These are phyloP conservation scores for Oreohelix idahoensis DNA, from an alignment of 1,140 invertebrate species.

Conservation along the genomic window DNA sequence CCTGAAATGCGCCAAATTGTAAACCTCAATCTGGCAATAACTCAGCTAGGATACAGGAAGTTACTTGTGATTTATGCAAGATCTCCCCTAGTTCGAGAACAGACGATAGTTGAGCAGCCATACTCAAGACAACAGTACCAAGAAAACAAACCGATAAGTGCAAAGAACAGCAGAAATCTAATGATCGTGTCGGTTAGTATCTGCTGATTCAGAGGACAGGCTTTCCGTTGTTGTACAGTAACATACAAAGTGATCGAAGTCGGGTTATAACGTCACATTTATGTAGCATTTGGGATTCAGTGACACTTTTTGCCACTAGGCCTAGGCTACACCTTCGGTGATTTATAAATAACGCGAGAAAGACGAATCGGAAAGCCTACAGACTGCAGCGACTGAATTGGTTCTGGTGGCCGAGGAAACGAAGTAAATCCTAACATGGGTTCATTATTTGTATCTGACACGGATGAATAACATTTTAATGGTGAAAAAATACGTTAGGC, in stretches of 20 bases:
- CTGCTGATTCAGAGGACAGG: background rate
- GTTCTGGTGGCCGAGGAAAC: slow-evolving; percentile 52
- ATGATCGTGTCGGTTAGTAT: slow-evolving; percentile 38
- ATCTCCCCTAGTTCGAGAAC: slow-evolving; percentile 17
- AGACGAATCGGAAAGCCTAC: background rate
- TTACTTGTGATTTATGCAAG: slow-evolving; percentile 32
- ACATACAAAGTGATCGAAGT: background rate
- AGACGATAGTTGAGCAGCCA: slow-evolving; percentile 30
- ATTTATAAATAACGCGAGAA: background rate
- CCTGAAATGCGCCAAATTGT: background rate
- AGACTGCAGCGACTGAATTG: background rate
- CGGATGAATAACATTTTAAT: too few relatives aligned
- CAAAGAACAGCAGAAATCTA: slow-evolving; percentile 20
- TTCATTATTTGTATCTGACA: background rate
- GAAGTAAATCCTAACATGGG: background rate
- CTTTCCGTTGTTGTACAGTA: background rate
- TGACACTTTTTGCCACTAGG: too few relatives aligned
- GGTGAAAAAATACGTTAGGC: too few relatives aligned
- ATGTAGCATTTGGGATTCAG: background rate
- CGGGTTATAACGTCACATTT: background rate
- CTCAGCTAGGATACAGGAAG: background rate
- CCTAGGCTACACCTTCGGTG: background rate
- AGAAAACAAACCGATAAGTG: slow-evolving; percentile 22
- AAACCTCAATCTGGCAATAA: slow-evolving; percentile 2
- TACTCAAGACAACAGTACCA: background rate